These are phyloP conservation scores for Scomber scombrus DNA, from an alignment of 2,113 vertebrate genomes.

Conservation along the genomic window DNA sequence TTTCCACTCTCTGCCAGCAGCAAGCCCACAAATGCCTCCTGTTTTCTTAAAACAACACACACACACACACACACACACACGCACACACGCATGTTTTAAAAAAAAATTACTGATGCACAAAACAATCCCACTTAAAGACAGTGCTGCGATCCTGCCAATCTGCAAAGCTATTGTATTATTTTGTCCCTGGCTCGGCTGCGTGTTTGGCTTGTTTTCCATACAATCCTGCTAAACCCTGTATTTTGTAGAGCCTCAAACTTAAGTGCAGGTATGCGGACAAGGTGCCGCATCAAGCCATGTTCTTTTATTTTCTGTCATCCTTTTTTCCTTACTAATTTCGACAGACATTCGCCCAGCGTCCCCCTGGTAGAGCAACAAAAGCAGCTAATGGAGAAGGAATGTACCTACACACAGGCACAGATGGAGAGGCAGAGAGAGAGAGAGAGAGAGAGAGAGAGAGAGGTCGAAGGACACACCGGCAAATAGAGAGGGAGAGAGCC, in stretches of 20 bases:
- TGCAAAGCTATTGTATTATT: constrained; percentile 47
- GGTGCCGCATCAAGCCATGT: constrained; percentile 18
- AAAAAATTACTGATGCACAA: constrained; percentile 50
- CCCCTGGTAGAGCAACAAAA: constrained; percentile 55
- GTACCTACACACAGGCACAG: constrained; percentile 65
- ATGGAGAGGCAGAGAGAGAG: constrained; percentile 39
- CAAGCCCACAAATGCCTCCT: constrained; percentile 32
- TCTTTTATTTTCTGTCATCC: constrained; percentile 42
- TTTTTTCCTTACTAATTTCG: constrained; percentile 37
- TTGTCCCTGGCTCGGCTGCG: constrained; percentile 16
- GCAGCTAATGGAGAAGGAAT: constrained; percentile 77
- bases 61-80: constrained; percentile 10
- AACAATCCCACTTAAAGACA: constrained; percentile 56
- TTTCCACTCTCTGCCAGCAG: constrained; percentile 26
- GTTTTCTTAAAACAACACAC: constrained; percentile 51
- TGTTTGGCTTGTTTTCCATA: constrained; percentile 18
- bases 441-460: constrained; percentile 1
- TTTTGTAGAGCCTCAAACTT: constrained; percentile 2
- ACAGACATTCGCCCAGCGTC: constrained; percentile 31
- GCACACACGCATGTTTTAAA: too few relatives aligned
- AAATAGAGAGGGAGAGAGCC: constrained; percentile 23
- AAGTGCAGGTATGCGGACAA: constrained; percentile 24
- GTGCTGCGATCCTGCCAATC: constrained; percentile 55
- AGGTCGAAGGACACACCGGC: constrained; percentile 23
- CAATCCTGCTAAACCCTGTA: constrained; percentile 27